Conservation (phyloP, 2,113 vertebrate genomes). For the Megalops atlanticus region DNA sequence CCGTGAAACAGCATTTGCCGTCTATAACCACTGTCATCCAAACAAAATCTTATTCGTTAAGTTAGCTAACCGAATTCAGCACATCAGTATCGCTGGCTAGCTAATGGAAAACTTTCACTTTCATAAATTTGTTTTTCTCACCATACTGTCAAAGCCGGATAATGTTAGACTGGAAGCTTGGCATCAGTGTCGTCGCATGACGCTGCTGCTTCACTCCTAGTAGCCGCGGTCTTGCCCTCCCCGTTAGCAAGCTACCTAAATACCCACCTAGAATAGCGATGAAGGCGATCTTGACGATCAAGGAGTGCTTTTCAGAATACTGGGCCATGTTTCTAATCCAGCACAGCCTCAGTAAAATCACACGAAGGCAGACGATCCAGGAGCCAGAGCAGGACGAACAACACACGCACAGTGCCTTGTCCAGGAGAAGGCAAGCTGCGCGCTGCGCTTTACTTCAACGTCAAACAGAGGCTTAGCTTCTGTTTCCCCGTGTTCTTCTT, state of each 20-base stretch:
- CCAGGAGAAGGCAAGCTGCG: neutral
- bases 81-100: neutral
- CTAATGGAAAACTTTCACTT: no score
- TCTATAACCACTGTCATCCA: no score
- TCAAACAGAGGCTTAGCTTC: neutral
- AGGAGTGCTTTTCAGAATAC: neutral
- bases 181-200: constrained; percentile 8
- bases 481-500: neutral
- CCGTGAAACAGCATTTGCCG: no score
- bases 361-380: constrained; percentile 2
- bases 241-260: neutral
- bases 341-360: constrained; percentile 18
- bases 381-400: neutral
- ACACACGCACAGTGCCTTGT: neutral
- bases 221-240: constrained; percentile 12
- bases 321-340: constrained; percentile 50
- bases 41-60: no score
- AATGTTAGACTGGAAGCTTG: neutral
- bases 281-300: constrained; percentile 40
- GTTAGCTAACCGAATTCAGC: neutral
- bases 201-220: constrained; percentile 1
- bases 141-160: no score
- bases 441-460: neutral
- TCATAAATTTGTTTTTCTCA: no score
- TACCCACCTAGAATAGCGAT: constrained; percentile 61